These are phyloP conservation scores for Macaria liturata DNA, from an alignment of 2,888 invertebrate genomes.

Conservation along the genomic window DNA sequence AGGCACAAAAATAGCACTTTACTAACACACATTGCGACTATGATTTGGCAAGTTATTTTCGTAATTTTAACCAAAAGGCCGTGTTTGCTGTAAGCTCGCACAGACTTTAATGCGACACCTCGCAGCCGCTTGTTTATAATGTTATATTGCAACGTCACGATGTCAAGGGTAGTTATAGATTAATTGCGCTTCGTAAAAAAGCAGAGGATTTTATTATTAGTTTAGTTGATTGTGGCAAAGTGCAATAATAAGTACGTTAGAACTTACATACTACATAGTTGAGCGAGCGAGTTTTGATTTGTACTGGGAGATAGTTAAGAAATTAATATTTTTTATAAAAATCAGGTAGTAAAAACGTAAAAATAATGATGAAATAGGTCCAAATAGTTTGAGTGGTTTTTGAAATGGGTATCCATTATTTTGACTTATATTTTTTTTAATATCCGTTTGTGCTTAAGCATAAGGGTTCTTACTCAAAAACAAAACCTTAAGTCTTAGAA, in stretches of 20 bases:
- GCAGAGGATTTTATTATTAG: neutral
- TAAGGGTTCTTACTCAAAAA: too few relatives aligned
- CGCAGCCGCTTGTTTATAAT: conserved; percentile 21
- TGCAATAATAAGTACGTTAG: neutral
- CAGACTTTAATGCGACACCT: conserved; percentile 39
- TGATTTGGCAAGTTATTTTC: conserved; percentile 2
- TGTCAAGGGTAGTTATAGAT: conserved; percentile 12
- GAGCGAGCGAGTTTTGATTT: too few relatives aligned
- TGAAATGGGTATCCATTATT: too few relatives aligned
- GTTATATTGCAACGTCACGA: conserved; percentile 22
- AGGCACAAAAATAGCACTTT: conserved; percentile 40
- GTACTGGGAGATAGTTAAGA: too few relatives aligned
- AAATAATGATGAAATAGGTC: too few relatives aligned
- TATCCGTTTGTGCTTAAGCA: too few relatives aligned
- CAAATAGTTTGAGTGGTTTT: too few relatives aligned
- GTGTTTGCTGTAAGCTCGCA: conserved; percentile 42
- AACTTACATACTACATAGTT: neutral
- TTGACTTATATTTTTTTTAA: too few relatives aligned
- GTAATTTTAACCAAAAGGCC: conserved; percentile 27
- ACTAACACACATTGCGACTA: conserved; percentile 44
- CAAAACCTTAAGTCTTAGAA: too few relatives aligned
- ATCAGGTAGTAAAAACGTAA: too few relatives aligned
- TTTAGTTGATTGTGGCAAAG: too few relatives aligned
- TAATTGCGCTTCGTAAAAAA: neutral
- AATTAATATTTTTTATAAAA: too few relatives aligned